Evolutionary conservation across 2,113 vertebrate species (phyloP).

Genomic region (Aldabrachelys gigantea): DNA sequence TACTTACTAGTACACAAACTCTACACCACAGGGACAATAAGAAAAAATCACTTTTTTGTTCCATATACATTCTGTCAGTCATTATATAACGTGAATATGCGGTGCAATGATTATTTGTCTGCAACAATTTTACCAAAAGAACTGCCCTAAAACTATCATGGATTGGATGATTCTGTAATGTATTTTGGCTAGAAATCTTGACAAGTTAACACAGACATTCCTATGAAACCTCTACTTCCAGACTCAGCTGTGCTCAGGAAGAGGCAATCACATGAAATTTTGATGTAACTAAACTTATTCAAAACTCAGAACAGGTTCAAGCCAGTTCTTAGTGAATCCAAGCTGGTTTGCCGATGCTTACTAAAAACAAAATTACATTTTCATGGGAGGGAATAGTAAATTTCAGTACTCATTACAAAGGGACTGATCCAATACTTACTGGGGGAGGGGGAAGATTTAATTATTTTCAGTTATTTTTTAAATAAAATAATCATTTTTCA

Average conservation of each 20-base stretch:
- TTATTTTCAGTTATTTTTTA: not conserved
- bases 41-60: not conserved
- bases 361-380: not conserved
- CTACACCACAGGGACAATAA: not conserved
- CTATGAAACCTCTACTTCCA: slow-evolving; percentile 29
- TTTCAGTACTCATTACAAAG: not conserved
- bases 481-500: not conserved
- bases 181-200: not conserved
- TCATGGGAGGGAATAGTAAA: not conserved
- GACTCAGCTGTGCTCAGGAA: not conserved
- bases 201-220: slow-evolving; percentile 3
- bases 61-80: not conserved
- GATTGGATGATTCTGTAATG: not conserved
- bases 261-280: not conserved
- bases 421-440: not conserved
- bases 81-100: not conserved
- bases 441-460: not conserved
- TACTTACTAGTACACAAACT: not conserved
- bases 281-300: not conserved
- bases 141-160: not conserved
- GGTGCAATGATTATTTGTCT: not conserved
- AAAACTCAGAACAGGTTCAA: not conserved
- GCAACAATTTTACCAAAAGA: not conserved
- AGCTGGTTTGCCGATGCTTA: not conserved
- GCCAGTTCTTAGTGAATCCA: not conserved